phyloP scores from a whole-genome alignment of 2,888 invertebrate species.

The Philereme vetulata region DNA sequence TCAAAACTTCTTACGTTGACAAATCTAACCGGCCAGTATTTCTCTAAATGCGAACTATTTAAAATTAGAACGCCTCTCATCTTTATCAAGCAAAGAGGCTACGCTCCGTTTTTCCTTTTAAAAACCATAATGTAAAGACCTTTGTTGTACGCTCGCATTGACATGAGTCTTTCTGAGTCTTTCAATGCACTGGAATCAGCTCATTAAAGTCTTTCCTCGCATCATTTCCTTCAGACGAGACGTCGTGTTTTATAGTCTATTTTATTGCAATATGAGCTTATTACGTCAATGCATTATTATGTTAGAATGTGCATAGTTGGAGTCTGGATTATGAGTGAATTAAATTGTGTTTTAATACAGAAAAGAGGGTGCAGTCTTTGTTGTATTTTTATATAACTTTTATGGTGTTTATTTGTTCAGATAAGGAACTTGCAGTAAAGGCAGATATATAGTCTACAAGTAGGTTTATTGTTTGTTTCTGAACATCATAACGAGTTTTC shows the following conservation, averaged over 20 bases:
- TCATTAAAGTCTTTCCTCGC: constrained; percentile 68
- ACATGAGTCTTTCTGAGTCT: constrained; percentile 45
- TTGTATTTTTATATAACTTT: too few relatives aligned
- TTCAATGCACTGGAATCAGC: constrained; percentile 63
- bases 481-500: too few relatives aligned
- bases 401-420: too few relatives aligned
- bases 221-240: constrained; percentile 66
- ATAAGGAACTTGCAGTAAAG: too few relatives aligned
- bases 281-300: constrained; percentile 43
- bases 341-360: too few relatives aligned
- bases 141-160: constrained; percentile 48
- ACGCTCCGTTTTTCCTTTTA: constrained; percentile 60
- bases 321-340: constrained; percentile 3
- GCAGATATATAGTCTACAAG: too few relatives aligned
- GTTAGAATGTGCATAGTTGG: constrained; percentile 25
- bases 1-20: not conserved
- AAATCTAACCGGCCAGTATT: constrained; percentile 20
- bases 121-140: constrained; percentile 55
- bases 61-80: constrained; percentile 36
- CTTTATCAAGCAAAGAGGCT: constrained; percentile 34
- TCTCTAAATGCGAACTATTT: constrained; percentile 30
- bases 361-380: not conserved
- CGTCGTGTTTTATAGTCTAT: constrained; percentile 54
- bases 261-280: constrained; percentile 46
- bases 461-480: too few relatives aligned